phyloP scores from a whole-genome alignment of 2,888 invertebrate genomes.

The Orchesellides sinensis region DNA sequence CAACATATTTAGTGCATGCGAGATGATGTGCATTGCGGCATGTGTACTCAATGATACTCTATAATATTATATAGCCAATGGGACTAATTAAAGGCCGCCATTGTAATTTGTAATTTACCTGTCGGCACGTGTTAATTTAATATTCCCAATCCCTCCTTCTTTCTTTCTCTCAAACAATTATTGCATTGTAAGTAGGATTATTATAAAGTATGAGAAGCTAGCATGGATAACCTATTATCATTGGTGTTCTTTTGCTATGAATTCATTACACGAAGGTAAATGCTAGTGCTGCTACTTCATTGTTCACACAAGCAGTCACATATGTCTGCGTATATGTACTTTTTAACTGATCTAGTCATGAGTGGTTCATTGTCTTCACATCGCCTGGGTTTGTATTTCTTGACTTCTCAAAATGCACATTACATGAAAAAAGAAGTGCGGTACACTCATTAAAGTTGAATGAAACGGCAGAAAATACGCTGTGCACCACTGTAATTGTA shows the following conservation, averaged over 20 bases:
- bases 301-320: constrained; percentile 16
- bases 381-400: background rate
- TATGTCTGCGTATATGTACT: no score
- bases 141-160: constrained; percentile 63
- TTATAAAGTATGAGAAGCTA: constrained; percentile 33
- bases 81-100: constrained; percentile 74
- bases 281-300: constrained; percentile 1
- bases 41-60: constrained; percentile 56
- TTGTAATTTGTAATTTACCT: constrained; percentile 71
- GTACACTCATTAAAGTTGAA: background rate
- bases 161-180: constrained; percentile 42
- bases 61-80: constrained; percentile 57
- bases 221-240: constrained; percentile 61
- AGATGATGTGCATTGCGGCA: no score
- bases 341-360: background rate
- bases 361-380: constrained; percentile 6
- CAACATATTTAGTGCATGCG: no score
- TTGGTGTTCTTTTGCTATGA: constrained; percentile 19
- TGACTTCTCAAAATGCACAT: background rate
- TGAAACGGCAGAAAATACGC: background rate
- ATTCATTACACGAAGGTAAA: constrained; percentile 8
- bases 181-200: constrained; percentile 41
- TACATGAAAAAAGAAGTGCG: no score
- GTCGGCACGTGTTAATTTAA: constrained; percentile 75
- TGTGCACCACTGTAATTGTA: no score